Base-by-base conservation (phyloP, 2,888 invertebrate genomes). In the Yponomeuta cagnagella region DNA sequence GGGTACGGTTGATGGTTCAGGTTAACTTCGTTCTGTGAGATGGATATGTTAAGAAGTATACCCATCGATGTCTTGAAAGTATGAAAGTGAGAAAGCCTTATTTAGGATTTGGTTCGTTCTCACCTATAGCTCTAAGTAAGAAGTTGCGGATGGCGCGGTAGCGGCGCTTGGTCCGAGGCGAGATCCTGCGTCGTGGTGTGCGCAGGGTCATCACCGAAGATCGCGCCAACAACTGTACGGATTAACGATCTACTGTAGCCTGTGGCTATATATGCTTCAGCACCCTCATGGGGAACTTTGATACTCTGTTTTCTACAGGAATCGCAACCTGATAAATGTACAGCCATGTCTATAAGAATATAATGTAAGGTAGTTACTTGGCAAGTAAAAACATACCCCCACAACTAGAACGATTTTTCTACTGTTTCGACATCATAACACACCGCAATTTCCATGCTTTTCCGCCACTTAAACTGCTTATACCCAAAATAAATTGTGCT, bases 151-250 rank as follows among this genome's bases (percentile, higher is more conserved):
- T 86, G 65, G 86, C 86, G 37, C 84, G 82, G 75, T 83, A 91
- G 73, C 83, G 85, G 71, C 81, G 84, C 76, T 81, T 87, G 73
- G 91, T 86, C 67, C 88, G 87, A 65, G 90, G 89, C 65, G 91
- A 90, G 73, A 90, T 88, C 65, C 88, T 87, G 70, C 91, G 90
- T 48, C 87, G 86, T 33, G 89, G 87, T 33, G 88, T 87, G 70
- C 86, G 85, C 72, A 89, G 80, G 75, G 80, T 84, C 91, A 91
- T 91, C 74, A 81, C 86, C 79, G 71, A 74, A 1, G 15, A n/a
- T 15, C 43, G 48, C 15, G n/a, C 48, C 43, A 10, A 5, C 3
- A 58, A 58, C 52, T 58, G 52, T 15, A 58, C 33, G 52, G 15
- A 58, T 15, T 2, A 58, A 58, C 52, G 43, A 43, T 43, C 6